Evolutionary conservation across 2,113 vertebrate genomes (phyloP).

Genomic region (human): GRCh38 chr6:93718501-93719000

Average conservation of each 20-base stretch:
- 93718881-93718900: not conserved
- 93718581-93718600: slow-evolving; percentile 7
- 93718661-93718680: not conserved
- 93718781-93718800: not conserved
- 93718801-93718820: not conserved
- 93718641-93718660: not conserved
- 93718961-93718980: not conserved
- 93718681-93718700: not conserved
- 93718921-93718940: not conserved
- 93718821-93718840: not conserved
- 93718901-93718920: not conserved
- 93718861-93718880: not conserved
- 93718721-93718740: not conserved
- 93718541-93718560: slow-evolving; percentile 46
- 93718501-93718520: slow-evolving; percentile 70
- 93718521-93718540: slow-evolving; percentile 53
- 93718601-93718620: not conserved
- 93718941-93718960: not conserved
- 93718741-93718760: not conserved
- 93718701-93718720: not conserved
- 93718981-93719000: not conserved
- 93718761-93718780: not conserved
- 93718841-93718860: not conserved
- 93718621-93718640: slow-evolving; percentile 23
- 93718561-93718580: not conserved